Conservation (phyloP, 2,888 invertebrate species). For the Brachyptera putata region DNA sequence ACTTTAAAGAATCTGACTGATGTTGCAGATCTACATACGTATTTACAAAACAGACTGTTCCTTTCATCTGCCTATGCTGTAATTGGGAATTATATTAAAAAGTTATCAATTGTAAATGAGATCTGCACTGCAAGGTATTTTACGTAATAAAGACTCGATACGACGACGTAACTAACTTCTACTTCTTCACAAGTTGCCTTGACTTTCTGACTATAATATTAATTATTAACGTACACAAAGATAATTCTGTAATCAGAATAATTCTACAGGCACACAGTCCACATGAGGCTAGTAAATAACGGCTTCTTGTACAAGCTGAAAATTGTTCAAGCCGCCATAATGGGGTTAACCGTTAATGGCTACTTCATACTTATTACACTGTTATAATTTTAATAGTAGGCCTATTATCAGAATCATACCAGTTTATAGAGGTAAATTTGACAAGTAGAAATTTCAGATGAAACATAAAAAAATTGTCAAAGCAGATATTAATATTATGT, state of each 20-base stretch:
- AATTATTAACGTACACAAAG: conserved; percentile 22
- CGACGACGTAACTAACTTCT: neutral
- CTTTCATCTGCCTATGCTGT: neutral
- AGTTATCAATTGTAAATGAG: conserved; percentile 29
- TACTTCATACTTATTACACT: conserved; percentile 8
- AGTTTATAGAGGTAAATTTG: conserved; percentile 12
- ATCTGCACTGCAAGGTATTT: conserved; percentile 24
- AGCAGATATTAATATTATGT: neutral
- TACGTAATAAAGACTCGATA: conserved; percentile 20
- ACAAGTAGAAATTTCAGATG: conserved; percentile 13
- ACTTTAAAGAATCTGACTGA: conserved; percentile 14
- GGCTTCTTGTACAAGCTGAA: conserved; percentile 12
- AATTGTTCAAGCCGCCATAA: neutral
- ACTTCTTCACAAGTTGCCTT: conserved; percentile 7
- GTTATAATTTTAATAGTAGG: conserved; percentile 8
- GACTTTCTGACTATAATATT: conserved; percentile 1
- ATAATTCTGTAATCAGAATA: conserved; percentile 25
- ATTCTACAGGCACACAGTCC: conserved; percentile 33
- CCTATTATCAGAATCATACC: conserved; percentile 16
- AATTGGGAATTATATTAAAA: conserved; percentile 22
- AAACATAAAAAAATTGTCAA: neutral
- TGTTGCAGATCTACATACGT: neutral
- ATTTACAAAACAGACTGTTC: conserved; percentile 4
- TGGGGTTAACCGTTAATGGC: conserved; percentile 10
- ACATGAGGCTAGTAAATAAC: conserved; percentile 28